Base-by-base conservation (phyloP, 2,113 vertebrate genomes). In the Asarcornis scutulata region DNA sequence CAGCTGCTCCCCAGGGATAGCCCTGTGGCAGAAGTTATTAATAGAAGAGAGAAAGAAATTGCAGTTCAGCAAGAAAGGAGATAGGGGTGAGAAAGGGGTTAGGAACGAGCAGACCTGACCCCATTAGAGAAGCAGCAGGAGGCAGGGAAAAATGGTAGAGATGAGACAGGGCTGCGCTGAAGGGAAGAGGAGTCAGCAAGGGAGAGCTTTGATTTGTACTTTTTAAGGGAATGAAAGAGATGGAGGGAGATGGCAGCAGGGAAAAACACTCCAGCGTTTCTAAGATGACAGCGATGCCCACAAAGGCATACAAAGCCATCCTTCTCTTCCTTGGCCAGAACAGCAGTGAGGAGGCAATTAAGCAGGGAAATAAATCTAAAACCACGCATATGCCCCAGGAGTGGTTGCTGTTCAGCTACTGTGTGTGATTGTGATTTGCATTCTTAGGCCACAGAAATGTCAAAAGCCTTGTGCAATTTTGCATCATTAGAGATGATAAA, bases 61-160 rank as follows among this genome's bases (percentile, higher is more conserved):
- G 77, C 88, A 53, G 83, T 88, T 95, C 88, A 90, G 68, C 3
- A 7, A 72, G 83, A 71, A 93, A 71, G 15, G 52, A 93, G 44
- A 93, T 66, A 90, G 73, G 73, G 86, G 90, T 91, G 88, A 93
- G 80, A 86, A 83, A 75, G 53, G 73, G 86, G 86, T 94, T 91
- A 73, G 92, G 76, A 83, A 81, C 1, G 8, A 93, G 80, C 76
- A 95, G 93, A 75, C 29, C 62, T 84, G 92, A 95, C 92, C 83
- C 88, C 93, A 94, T 96, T 90, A 96, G 73, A 79, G 88, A 84
- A 83, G 38, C 73, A 84, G 90, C 6, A 0, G 86, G 88, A 95
- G 88, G 69, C 86, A 93, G 66, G 18, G 66, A 68, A 81, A 78
- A 72, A 67, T 80, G 75, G 55, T 38, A 38, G 58, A 77, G 87